Evolutionary conservation across 2,888 invertebrate species (phyloP).

Genomic region (Euzophera pinguis): DNA sequence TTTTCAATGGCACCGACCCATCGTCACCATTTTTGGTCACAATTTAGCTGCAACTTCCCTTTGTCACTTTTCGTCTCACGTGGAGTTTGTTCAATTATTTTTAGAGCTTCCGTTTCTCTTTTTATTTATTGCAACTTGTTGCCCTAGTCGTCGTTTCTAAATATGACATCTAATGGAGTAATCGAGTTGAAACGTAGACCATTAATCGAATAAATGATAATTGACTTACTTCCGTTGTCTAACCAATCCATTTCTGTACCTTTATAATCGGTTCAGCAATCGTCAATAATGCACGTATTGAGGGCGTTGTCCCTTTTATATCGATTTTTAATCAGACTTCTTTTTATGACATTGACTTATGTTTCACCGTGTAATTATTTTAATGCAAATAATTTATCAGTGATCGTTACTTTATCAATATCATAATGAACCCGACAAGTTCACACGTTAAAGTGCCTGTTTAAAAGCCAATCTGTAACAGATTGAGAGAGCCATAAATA

Average conservation of each 20-base stretch:
- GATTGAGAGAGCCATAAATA: conserved; percentile 53
- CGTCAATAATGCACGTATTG: conserved; percentile 26
- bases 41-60: conserved; percentile 46
- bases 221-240: conserved; percentile 41
- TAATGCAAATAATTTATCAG: conserved; percentile 4
- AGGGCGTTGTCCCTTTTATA: conserved; percentile 28
- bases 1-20: conserved; percentile 41
- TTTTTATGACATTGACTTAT: conserved; percentile 19
- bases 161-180: conserved; percentile 6
- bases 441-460: conserved; percentile 37
- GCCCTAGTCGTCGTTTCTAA: conserved; percentile 18
- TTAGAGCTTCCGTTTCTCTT: conserved; percentile 51
- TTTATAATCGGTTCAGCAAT: conserved; percentile 27
- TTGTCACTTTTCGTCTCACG: conserved; percentile 45
- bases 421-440: conserved; percentile 9
- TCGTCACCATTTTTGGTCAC: conserved; percentile 43
- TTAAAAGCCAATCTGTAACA: conserved; percentile 46
- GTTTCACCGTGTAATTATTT: conserved; percentile 17
- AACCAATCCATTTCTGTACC: conserved; percentile 26
- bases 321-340: conserved; percentile 17
- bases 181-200: conserved; percentile 28
- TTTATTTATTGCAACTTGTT: conserved; percentile 30
- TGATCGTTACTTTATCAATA: conserved; percentile 11
- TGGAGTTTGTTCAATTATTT: conserved; percentile 45
- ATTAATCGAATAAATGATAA: conserved; percentile 37